Evolutionary conservation across 1,140 invertebrate species (phyloP), one percentile per base, ranked within the genome.

Genomic region (Chelonus insularis): DNA sequence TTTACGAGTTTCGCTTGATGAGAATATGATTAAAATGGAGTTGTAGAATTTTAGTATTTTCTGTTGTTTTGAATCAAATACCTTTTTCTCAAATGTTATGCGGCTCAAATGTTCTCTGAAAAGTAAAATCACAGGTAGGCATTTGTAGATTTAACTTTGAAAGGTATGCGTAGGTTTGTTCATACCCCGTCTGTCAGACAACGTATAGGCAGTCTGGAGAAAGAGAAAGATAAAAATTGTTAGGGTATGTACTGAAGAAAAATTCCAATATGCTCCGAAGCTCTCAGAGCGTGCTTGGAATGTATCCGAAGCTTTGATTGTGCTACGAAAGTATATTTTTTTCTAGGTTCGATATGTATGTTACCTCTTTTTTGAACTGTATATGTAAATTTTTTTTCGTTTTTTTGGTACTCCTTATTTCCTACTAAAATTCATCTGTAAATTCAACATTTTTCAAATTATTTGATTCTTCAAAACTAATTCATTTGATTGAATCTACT

Each of bases 231-330:
- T 64, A 66, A 23, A 43, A 43, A 43, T 43, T 43, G 41, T 43
- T 36, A 50, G 52, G 25, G 32, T 64, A 43, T 60, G 54, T 67
- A 69, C 62, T 61, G 64, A 62, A 54, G 66, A 71, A 71, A 73
- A 71, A 74, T 74, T 73, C 71, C 71, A 74, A 74, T 74, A 74
- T 74, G 72, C 68, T 64, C 71, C 59, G 71, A 70, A 67, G 71
- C 65, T 70, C 67, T 37, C 47, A 63, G 70, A 63, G 66, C 72
- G 72, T 73, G 72, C 68, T 65, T 63, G 67, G 72, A 74, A 74
- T 74, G 72, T 68, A 72, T 73, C 68, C 67, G 55, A 63, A 67
- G 65, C 68, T 72, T 72, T 74, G 72, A 73, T 74, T 74, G 72
- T 74, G 71, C 71, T 65, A 70, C 62, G 68, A 52, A 70, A 73